phyloP scores from a whole-genome alignment of 2,113 vertebrate species.

The Ochotona princeps region DNA sequence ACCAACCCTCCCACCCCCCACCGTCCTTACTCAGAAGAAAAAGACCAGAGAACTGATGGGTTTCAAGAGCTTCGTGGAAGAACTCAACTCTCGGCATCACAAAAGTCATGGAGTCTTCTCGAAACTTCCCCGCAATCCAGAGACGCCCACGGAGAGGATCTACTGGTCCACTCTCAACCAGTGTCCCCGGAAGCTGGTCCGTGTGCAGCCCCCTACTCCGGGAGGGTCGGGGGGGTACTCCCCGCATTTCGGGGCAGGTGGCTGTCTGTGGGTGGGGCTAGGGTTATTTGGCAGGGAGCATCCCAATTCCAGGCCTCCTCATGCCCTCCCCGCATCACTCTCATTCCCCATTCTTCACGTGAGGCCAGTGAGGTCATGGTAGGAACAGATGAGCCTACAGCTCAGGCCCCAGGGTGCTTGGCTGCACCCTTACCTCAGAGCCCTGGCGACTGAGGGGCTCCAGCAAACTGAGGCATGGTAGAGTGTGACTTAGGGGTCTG shows the following conservation, averaged over 20 bases:
- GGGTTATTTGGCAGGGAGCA: not conserved
- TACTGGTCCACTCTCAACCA: conserved; percentile 83
- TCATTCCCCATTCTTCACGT: not conserved
- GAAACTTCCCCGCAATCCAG: conserved; percentile 68
- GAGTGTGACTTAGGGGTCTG: too few species aligned
- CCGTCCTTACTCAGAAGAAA: conserved; percentile 72
- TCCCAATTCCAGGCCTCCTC: not conserved
- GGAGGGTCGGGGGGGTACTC: not conserved
- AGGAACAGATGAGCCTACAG: not conserved
- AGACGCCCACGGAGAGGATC: conserved; percentile 80
- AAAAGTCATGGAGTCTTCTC: conserved; percentile 86
- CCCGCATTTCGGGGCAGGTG: not conserved
- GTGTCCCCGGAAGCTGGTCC: conserved; percentile 82
- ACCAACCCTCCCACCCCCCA: not conserved
- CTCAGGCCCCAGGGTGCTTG: not conserved
- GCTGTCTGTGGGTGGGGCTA: not conserved
- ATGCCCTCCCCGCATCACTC: not conserved
- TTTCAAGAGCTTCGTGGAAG: conserved; percentile 79
- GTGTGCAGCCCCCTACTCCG: conserved; percentile 17
- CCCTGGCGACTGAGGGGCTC: not conserved
- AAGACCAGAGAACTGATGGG: conserved; percentile 52
- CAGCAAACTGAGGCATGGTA: not conserved
- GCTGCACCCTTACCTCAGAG: not conserved
- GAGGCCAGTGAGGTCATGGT: not conserved
- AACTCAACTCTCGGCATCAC: conserved; percentile 76